These are phyloP conservation scores for Oxytorus armatus DNA, from an alignment of 2,888 invertebrate species.

Conservation along the genomic window DNA sequence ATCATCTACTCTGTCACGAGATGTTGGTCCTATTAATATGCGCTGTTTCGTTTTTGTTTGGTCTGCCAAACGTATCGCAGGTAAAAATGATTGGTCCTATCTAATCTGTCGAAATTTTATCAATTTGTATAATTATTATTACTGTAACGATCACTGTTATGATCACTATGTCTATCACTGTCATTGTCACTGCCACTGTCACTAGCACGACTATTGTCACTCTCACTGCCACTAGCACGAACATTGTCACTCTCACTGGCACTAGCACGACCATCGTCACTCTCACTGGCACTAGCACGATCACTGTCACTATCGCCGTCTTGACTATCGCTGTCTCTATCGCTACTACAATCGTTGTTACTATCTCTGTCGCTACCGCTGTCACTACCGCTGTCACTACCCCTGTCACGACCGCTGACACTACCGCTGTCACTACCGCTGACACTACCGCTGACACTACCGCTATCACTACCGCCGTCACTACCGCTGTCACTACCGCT, in stretches of 20 bases:
- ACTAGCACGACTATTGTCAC: too few relatives aligned
- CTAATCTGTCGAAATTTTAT: too few relatives aligned
- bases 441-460: neutral
- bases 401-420: constrained; percentile 2
- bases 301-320: too few relatives aligned
- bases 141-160: neutral
- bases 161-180: neutral
- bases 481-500: neutral
- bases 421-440: too few relatives aligned
- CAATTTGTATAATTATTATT: too few relatives aligned
- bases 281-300: too few relatives aligned
- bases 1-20: constrained; percentile 93
- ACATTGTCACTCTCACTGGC: too few relatives aligned
- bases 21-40: constrained; percentile 93
- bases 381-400: neutral
- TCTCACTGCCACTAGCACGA: too few relatives aligned
- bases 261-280: too few relatives aligned
- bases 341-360: neutral
- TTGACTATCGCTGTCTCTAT: too few relatives aligned
- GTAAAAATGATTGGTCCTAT: constrained; percentile 85
- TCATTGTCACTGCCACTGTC: too few relatives aligned
- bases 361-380: neutral
- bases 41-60: constrained; percentile 92
- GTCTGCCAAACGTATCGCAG: constrained; percentile 94
- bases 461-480: neutral